Evolutionary conservation across 1,140 invertebrate species (phyloP), one percentile per base, ranked within the genome.

Genomic region (Wiebesia pumilae): DNA sequence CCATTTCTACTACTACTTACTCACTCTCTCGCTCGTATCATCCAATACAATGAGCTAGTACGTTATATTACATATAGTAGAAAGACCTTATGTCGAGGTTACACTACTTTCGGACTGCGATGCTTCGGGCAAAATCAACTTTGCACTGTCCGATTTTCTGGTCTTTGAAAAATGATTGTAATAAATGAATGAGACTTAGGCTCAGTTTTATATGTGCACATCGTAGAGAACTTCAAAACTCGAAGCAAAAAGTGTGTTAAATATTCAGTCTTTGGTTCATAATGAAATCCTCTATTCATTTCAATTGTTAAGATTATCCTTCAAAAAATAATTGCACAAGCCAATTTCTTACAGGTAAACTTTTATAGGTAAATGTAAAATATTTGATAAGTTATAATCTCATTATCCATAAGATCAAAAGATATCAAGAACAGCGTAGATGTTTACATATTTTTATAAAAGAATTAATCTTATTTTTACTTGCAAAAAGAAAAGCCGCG

Each of bases 21-120:
- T 79, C 77, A 73, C 84, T 88, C 84, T 88, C 88, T 62, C 77
- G 67, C 89, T 81, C 67, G 58, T 84, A 83, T 80, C 87, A 84
- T 85, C 54, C 87, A 58, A 84, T 87, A 88, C 88, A 90, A 90
- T 89, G 79, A 87, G 75, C 54, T 85, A 88, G 89, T 90, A 89
- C 90, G 87, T 91, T 90, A 90, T 90, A 90, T 89, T 90, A 90
- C 88, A 87, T 78, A 77, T 77, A 89, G 85, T 85, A 73, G 73
- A 30, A 81, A 69, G 75, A 79, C 89, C 89, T 88, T 91, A 89
- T 90, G 89, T 89, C 85, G 86, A 89, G 67, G 38, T 43, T 71
- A 30, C 19, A 47, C 38, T 54, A 65, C 62, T 69, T 79, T 73
- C 40, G 81, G 43, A 27, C n/a, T 71, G 0, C 43, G 16, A 0